Base-by-base conservation (phyloP, 2,113 vertebrate genomes). In the Piprites chloris region DNA sequence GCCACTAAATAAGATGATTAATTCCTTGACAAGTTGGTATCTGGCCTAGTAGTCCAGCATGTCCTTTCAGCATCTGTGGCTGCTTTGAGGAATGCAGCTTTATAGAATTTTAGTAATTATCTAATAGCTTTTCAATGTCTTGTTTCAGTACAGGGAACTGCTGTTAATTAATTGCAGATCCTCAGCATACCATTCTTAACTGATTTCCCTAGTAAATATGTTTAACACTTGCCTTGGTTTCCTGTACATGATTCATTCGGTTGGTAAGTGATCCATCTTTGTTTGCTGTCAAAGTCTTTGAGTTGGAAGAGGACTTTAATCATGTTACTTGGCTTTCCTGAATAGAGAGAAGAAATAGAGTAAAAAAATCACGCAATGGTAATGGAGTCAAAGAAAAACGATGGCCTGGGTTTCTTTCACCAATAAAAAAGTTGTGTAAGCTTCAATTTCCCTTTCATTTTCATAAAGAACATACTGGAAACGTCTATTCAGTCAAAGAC, bases 181-280 rank as follows among this genome's bases (percentile, higher is more conserved):
- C 87, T 93, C 3, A 0, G 74, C 91, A 91, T 96, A 85, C 89
- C 89, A 66, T 82, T 96, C 89, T 76, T 91, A 95, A 89, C 93
- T 81, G 86, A 96, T 96, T 91, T 85, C 66, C 66, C 89, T 73
- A 91, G 89, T 95, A 96, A 97, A 94, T 95, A 85, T 85, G 93
- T 94, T 95, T 89, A 96, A 87, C 93, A 93, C 93, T 96, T 66
- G 77, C 96, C 87, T 94, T 19, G 41, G 95, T 94, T 97, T 97
- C 95, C 95, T 96, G 93, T 96, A 95, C 91, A 94, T 96, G 94
- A 95, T 95, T 95, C 84, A 91, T 79, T 95, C 0, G 0, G 66
- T 71, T 73, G 71, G 78, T 95, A 82, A 91, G 91, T 83, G 81
- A 97, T 96, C 93, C 74, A 66, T 95, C 91, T 95, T 96, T 85